Evolutionary conservation across 2,888 invertebrate species (phyloP), one percentile per base, ranked within the genome.

Genomic region (Brassicogethes aeneus): DNA sequence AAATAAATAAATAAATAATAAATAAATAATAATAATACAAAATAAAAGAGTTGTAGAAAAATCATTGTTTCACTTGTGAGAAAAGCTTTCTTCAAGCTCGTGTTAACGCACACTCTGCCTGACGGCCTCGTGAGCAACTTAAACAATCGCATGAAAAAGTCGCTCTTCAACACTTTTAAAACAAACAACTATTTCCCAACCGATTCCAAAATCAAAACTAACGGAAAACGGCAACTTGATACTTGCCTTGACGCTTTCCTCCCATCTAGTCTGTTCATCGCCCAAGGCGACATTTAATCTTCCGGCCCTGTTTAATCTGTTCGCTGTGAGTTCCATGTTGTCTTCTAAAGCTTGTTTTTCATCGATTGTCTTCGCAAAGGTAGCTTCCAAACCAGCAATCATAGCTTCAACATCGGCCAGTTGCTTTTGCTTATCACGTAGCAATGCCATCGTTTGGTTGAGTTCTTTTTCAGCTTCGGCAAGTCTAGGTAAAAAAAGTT

Each of bases 221-320:
- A n/a, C n/a, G n/a, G n/a, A n/a, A n/a, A n/a, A n/a, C n/a, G n/a
- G n/a, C n/a, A n/a, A n/a, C n/a, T n/a, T n/a, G n/a, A n/a, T n/a
- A n/a, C 52, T 51, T 56, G 81, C 83, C 66, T 70, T 67, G 1
- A 88, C 84, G 36, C 76, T 77, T 37, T 82, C 77, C 51, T 85
- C 81, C 93, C 93, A 93, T 40, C 90, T 75, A 2, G 80, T 71
- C 66, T 89, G 83, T 64, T 93, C 93, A 59, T 92, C 91, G 0
- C 85, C 82, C 5, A 94, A 69, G 1, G 93, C 93, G 17, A 87
- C 81, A 5, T 90, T 92, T 10, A 94, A 71, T 47, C 87, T 78
- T 1, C 86, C 89, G 0, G 93, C 91, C 41, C 92, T 75, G 45
- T 79, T 79, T 13, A 94, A 70, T 35, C 93, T 74, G 1, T 82